Evolutionary conservation across 2,888 invertebrate species (phyloP).

Genomic region (Spicauda simplicius): DNA sequence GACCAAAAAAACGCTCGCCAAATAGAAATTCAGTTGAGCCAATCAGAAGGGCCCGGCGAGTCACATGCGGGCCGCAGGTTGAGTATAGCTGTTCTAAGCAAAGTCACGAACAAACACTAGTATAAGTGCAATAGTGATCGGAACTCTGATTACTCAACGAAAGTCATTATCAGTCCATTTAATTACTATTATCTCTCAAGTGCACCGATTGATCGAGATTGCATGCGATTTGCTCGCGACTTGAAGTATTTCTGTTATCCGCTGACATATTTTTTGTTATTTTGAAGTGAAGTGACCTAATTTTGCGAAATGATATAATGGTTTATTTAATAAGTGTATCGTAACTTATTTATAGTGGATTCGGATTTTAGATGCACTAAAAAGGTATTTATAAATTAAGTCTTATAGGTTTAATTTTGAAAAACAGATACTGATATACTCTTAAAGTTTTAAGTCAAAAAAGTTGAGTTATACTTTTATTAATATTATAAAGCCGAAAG

Average conservation of each 20-base stretch:
- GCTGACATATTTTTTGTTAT: background rate
- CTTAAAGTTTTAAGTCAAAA: too few species aligned
- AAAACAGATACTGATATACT: too few species aligned
- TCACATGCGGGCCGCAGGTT: too few species aligned
- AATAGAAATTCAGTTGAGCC: too few species aligned
- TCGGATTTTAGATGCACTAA: too few species aligned
- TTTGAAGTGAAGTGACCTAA: background rate
- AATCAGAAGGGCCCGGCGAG: too few species aligned
- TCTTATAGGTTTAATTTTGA: too few species aligned
- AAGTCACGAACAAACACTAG: background rate
- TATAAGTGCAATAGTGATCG: background rate
- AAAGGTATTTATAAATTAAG: too few species aligned
- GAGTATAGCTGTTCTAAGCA: background rate
- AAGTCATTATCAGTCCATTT: conserved; percentile 15
- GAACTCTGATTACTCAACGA: conserved; percentile 1
- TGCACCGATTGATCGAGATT: background rate
- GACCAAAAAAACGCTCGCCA: too few species aligned
- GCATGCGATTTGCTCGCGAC: background rate
- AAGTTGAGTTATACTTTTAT: too few species aligned
- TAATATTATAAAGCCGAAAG: too few species aligned
- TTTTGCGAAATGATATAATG: background rate
- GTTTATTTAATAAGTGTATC: background rate
- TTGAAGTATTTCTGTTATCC: background rate
- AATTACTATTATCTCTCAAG: conserved; percentile 22
- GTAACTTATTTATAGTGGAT: too few species aligned